These are phyloP conservation scores for Speoplatyrhinus poulsoni DNA, from an alignment of 2,113 vertebrate species.

Conservation along the genomic window DNA sequence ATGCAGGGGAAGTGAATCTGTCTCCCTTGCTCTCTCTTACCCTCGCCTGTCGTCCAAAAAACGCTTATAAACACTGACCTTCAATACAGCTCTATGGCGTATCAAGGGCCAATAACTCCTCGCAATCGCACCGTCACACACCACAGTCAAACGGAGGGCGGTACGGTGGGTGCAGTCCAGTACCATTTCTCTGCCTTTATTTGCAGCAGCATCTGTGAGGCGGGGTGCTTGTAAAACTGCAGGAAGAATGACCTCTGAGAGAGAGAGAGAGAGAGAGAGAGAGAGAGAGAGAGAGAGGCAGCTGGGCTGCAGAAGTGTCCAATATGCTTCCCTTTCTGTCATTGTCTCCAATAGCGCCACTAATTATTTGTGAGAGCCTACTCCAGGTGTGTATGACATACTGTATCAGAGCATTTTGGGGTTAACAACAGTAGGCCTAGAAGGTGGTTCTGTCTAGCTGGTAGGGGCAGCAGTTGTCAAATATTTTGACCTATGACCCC, in stretches of 20 bases:
- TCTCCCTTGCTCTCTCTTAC: not conserved
- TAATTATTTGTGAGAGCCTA: not conserved
- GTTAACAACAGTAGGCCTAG: too few species aligned
- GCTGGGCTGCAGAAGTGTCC: slow-evolving; percentile 27
- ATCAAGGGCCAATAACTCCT: slow-evolving; percentile 30
- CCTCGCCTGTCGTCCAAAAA: not conserved
- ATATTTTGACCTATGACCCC: too few species aligned
- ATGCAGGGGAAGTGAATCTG: slow-evolving; percentile 16
- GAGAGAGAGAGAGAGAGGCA: slow-evolving; percentile 38
- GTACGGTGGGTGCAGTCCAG: slow-evolving; percentile 1
- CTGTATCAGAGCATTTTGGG: too few species aligned
- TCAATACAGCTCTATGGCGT: slow-evolving; percentile 43
- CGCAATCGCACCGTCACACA: slow-evolving; percentile 3
- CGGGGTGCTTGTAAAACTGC: slow-evolving; percentile 20
- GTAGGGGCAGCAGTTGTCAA: too few species aligned
- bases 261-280: slow-evolving; percentile 46
- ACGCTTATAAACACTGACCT: slow-evolving; percentile 22
- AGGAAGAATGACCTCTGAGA: slow-evolving; percentile 56
- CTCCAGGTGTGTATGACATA: too few species aligned
- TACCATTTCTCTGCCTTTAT: slow-evolving; percentile 4
- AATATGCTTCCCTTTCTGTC: slow-evolving; percentile 50
- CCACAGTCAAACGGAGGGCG: slow-evolving; percentile 4
- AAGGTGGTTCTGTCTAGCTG: too few species aligned
- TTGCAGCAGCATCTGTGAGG: slow-evolving; percentile 28
- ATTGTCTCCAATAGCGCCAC: slow-evolving; percentile 42